phyloP scores from a whole-genome alignment of 2,888 invertebrate genomes.

The Mycalesis mineus region DNA sequence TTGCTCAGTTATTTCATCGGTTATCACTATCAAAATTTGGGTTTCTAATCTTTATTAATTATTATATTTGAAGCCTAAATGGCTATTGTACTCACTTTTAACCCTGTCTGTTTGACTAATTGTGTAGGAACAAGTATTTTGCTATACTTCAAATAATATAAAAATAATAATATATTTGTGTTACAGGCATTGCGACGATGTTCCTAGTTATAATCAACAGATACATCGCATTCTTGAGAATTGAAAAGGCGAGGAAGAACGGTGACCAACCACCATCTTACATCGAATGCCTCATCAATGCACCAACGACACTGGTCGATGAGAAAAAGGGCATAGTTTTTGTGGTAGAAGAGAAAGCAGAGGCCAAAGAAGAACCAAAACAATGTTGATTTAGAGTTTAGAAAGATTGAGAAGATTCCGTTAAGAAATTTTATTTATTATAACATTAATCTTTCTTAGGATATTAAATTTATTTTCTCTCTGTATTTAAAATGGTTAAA shows the following conservation, averaged over 20 bases:
- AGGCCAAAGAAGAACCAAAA: slow-evolving; percentile 7
- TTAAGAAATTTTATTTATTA: not conserved
- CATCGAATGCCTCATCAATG: slow-evolving; percentile 50
- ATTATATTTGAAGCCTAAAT: no score
- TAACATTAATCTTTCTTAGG: not conserved
- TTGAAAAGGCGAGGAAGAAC: slow-evolving; percentile 37
- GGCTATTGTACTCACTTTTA: no score
- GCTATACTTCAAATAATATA: no score
- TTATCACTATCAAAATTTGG: no score
- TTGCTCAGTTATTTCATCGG: no score
- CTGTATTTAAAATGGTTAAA: no score
- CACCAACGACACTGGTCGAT: slow-evolving; percentile 10
- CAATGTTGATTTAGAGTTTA: not conserved
- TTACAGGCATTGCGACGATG: slow-evolving; percentile 45
- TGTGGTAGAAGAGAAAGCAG: slow-evolving; percentile 20
- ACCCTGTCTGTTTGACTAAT: no score
- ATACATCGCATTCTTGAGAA: slow-evolving; percentile 42
- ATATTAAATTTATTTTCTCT: no score
- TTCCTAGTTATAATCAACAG: slow-evolving; percentile 45
- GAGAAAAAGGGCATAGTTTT: slow-evolving; percentile 25
- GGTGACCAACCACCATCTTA: slow-evolving; percentile 55
- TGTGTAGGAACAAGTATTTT: no score
- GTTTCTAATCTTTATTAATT: no score
- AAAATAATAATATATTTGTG: not conserved
- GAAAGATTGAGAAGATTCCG: not conserved